phyloP scores from a whole-genome alignment of 2,113 vertebrate species.

The Sisor rabdophorus region DNA sequence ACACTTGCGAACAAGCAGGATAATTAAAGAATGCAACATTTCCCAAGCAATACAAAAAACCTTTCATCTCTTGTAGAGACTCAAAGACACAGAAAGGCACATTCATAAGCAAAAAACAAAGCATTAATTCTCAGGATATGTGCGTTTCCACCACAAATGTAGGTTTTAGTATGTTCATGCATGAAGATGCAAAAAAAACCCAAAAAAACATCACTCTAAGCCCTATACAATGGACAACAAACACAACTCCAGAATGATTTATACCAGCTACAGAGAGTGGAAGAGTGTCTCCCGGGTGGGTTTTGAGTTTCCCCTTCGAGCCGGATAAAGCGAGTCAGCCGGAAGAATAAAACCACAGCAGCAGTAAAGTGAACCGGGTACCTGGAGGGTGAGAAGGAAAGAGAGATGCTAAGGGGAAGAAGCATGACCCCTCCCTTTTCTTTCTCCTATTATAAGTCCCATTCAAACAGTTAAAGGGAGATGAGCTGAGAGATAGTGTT shows the following conservation, averaged over 20 bases:
- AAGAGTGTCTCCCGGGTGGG: conserved; percentile 46
- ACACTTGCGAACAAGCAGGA: conserved; percentile 25
- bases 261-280: conserved; percentile 11
- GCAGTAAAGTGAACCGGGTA: conserved; percentile 48
- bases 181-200: conserved; percentile 21
- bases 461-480: conserved; percentile 47
- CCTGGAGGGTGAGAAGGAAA: conserved; percentile 35
- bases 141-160: conserved; percentile 24
- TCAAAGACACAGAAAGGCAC: conserved; percentile 18
- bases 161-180: conserved; percentile 23
- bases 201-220: conserved; percentile 6
- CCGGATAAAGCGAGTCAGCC: conserved; percentile 41
- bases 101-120: conserved; percentile 17
- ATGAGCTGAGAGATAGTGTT: conserved; percentile 60
- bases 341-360: conserved; percentile 49
- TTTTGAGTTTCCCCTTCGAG: conserved; percentile 48
- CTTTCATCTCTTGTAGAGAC: conserved; percentile 23
- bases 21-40: conserved; percentile 37
- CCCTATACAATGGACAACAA: conserved; percentile 11
- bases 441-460: not conserved
- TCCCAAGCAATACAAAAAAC: conserved; percentile 26
- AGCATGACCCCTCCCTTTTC: not conserved
- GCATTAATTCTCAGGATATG: conserved; percentile 7
- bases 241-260: conserved; percentile 34
- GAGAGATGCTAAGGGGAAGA: conserved; percentile 24